Evolutionary conservation across 30 jellyfish, hydroid and myxozoan species (phyloP).

Genomic region (Pelagia noctiluca): DNA sequence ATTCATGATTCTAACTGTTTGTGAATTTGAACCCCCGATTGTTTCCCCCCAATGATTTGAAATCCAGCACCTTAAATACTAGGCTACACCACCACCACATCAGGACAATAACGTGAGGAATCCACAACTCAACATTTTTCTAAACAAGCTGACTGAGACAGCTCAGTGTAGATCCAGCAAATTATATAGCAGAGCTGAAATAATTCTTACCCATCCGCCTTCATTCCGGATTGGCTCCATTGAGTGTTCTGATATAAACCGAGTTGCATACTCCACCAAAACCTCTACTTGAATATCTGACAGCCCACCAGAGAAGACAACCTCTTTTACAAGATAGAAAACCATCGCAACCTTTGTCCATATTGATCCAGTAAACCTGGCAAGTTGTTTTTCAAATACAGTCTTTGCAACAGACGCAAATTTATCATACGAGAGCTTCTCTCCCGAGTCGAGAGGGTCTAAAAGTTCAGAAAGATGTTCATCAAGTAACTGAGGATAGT

Average conservation of each 20-base stretch:
- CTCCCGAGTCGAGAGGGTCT: slow-evolving; percentile 74
- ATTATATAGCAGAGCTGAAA: background rate
- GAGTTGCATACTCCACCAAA: slow-evolving; percentile 88
- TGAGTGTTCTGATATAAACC: slow-evolving; percentile 81
- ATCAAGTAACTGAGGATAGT: slow-evolving; percentile 79
- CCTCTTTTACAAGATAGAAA: slow-evolving; percentile 82
- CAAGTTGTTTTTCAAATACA: slow-evolving; percentile 75
- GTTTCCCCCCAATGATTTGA: no score
- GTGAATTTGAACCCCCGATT: no score
- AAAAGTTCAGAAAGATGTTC: slow-evolving; percentile 76
- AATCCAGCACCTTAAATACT: no score
- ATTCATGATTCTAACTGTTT: no score
- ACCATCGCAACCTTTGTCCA: slow-evolving; percentile 92
- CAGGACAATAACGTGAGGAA: no score
- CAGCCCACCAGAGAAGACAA: slow-evolving; percentile 72
- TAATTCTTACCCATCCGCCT: slow-evolving; percentile 89
- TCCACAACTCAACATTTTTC: no score
- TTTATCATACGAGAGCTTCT: slow-evolving; percentile 70
- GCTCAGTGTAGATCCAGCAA: background rate
- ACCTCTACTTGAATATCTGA: slow-evolving; percentile 86
- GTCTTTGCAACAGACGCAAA: slow-evolving; percentile 82
- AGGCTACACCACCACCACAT: no score
- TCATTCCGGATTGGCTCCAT: slow-evolving; percentile 63
- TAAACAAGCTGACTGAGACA: no score
- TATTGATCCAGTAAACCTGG: slow-evolving; percentile 73